A percentile compares a stretch with the other conserved stretches of the same genome.
Evolutionary conservation across 2,113 vertebrate genomes (phyloP).

Genomic region (Oncorhynchus keta): DNA sequence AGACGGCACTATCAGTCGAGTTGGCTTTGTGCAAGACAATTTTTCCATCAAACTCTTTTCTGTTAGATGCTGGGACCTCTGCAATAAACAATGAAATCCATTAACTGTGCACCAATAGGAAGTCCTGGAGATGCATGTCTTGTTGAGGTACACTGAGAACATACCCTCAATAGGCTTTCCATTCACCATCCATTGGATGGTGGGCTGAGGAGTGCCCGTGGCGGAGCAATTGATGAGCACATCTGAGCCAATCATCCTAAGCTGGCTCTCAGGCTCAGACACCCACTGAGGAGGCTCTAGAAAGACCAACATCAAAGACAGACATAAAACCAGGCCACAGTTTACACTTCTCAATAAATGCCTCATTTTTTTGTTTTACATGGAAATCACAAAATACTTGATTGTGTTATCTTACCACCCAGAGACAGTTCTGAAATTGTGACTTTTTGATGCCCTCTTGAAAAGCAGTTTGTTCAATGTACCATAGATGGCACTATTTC

Average conservation of each 20-base stretch:
- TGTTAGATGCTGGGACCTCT: slow-evolving; percentile 65
- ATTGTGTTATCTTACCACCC: too few relatives aligned
- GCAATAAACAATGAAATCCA: slow-evolving; percentile 14
- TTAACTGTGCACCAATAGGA: background rate
- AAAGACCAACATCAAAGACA: slow-evolving; percentile 31
- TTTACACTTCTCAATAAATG: too few relatives aligned
- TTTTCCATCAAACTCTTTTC: slow-evolving; percentile 65
- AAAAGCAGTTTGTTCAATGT: too few relatives aligned
- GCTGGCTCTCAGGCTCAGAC: slow-evolving; percentile 78
- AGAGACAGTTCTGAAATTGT: too few relatives aligned
- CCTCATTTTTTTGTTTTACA: too few relatives aligned
- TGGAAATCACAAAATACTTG: too few relatives aligned
- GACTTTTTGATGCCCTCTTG: too few relatives aligned
- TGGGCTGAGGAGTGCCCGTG: slow-evolving; percentile 81
- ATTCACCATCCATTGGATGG: slow-evolving; percentile 84
- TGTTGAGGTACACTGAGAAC: slow-evolving; percentile 33
- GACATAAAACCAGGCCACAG: too few relatives aligned
- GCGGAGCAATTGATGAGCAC: slow-evolving; percentile 83
- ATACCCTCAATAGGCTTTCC: slow-evolving; percentile 79
- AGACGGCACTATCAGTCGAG: slow-evolving; percentile 85
- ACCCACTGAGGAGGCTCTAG: slow-evolving; percentile 89
- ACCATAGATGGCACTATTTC: too few relatives aligned
- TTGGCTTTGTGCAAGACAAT: slow-evolving; percentile 81
- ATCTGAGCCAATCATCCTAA: slow-evolving; percentile 79
- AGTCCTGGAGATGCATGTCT: background rate